Evolutionary conservation across 2,888 invertebrate species (phyloP).

Genomic region (Malthinus flaveolus): DNA sequence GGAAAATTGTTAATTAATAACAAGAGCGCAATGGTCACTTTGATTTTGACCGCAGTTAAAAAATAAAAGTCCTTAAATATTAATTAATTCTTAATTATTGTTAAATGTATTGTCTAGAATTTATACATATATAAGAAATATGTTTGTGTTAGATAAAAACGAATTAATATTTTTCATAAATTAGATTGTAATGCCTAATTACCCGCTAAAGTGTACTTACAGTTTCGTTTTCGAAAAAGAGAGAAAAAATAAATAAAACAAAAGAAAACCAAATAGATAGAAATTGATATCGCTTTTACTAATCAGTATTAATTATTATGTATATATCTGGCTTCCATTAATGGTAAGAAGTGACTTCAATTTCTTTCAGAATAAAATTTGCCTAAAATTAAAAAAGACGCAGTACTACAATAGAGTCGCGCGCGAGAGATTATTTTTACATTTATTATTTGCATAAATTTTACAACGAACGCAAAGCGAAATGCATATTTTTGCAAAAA

Average conservation of each 20-base stretch:
- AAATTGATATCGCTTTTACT: slow-evolving; percentile 1
- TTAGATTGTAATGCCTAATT: slow-evolving; percentile 19
- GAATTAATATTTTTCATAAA: slow-evolving; percentile 26
- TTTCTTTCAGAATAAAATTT: slow-evolving; percentile 2
- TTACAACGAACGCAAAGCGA: too few relatives aligned
- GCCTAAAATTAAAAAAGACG: not conserved
- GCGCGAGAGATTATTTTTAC: too few relatives aligned
- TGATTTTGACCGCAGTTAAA: too few relatives aligned
- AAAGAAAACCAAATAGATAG: not conserved
- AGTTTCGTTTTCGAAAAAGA: slow-evolving; percentile 17
- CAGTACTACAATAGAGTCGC: too few relatives aligned
- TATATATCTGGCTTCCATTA: slow-evolving; percentile 4
- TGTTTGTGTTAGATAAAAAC: slow-evolving; percentile 17
- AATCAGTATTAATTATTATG: slow-evolving; percentile 2
- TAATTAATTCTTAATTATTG: slow-evolving; percentile 16
- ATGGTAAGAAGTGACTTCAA: slow-evolving; percentile 2
- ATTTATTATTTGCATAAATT: too few relatives aligned
- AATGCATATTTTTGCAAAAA: too few relatives aligned
- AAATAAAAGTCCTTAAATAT: not conserved
- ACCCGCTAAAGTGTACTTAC: slow-evolving; percentile 32
- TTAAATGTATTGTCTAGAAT: slow-evolving; percentile 11
- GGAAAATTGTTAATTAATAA: too few relatives aligned
- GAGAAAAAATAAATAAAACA: not conserved
- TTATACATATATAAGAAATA: too few relatives aligned
- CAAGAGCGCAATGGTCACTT: too few relatives aligned